These are phyloP conservation scores for Hestina assimilis DNA, from an alignment of 1,140 invertebrate genomes.

Conservation along the genomic window DNA sequence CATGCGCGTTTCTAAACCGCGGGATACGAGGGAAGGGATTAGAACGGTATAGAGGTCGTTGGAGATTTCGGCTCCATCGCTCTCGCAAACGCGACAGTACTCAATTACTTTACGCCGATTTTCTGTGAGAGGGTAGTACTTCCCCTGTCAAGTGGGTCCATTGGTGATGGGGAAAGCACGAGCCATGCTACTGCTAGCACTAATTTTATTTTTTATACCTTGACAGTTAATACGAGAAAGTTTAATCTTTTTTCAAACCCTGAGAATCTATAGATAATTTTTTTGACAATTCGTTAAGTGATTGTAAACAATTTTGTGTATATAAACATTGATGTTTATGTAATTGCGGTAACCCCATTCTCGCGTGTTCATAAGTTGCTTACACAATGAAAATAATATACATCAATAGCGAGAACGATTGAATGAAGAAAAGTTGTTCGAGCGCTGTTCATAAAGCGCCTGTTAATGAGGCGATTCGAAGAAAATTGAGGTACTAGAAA, in stretches of 20 bases:
- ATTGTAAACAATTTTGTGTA: constrained; percentile 10
- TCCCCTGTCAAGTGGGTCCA: too few relatives aligned
- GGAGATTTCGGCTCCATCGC: too few relatives aligned
- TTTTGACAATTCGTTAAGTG: neutral
- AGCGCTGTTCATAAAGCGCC: constrained; percentile 4
- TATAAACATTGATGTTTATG: neutral
- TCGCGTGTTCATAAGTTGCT: constrained; percentile 1
- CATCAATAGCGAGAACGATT: constrained; percentile 13
- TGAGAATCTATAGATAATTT: neutral
- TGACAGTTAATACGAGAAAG: neutral
- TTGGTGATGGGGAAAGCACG: too few relatives aligned
- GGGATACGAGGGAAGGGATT: too few relatives aligned
- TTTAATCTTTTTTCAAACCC: neutral
- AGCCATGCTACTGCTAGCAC: too few relatives aligned
- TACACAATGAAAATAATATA: constrained; percentile 14
- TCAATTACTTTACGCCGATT: too few relatives aligned
- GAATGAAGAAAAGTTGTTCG: constrained; percentile 6
- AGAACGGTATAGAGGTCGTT: too few relatives aligned
- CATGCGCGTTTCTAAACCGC: too few relatives aligned
- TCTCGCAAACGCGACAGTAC: too few relatives aligned
- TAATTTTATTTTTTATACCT: neutral
- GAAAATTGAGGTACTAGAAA: too few relatives aligned
- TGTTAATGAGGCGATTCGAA: neutral
- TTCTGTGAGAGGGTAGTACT: too few relatives aligned
- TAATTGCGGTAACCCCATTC: constrained; percentile 11